Conservation (phyloP, 2,113 vertebrate genomes). For the Crotalus tigris region DNA sequence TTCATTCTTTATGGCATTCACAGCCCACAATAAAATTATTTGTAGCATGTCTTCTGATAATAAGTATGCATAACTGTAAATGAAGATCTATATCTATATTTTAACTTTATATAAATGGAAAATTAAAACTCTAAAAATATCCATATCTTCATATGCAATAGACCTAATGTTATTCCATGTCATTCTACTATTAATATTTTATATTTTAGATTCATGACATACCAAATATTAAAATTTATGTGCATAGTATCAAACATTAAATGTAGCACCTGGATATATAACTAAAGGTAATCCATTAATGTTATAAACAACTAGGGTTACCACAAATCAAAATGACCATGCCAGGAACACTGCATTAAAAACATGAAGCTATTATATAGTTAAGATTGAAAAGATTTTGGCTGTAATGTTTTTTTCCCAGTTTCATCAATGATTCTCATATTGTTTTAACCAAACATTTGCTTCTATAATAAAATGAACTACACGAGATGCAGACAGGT, state of each 20-base stretch:
- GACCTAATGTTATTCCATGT: background rate
- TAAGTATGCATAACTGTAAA: background rate
- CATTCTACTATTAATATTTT: background rate
- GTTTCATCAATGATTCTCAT: slow-evolving; percentile 18
- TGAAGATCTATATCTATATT: background rate
- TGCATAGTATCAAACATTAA: slow-evolving; percentile 14
- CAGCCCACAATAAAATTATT: background rate
- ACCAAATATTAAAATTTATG: slow-evolving; percentile 2
- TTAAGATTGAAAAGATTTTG: slow-evolving; percentile 9
- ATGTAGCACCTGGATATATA: background rate
- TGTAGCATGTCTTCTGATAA: background rate
- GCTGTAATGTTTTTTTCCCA: background rate
- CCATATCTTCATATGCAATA: background rate
- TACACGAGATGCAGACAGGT: slow-evolving; percentile 8
- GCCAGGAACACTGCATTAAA: background rate
- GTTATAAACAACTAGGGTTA: slow-evolving; percentile 8
- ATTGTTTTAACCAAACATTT: background rate
- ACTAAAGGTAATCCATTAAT: background rate
- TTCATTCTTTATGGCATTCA: background rate
- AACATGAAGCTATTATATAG: background rate
- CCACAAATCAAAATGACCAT: background rate
- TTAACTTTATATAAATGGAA: background rate
- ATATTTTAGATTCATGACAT: slow-evolving; percentile 19
- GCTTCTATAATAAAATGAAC: slow-evolving; percentile 15
- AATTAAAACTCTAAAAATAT: background rate